These are phyloP conservation scores for Parascotia fuliginaria DNA, from an alignment of 2,888 invertebrate genomes.

Conservation along the genomic window DNA sequence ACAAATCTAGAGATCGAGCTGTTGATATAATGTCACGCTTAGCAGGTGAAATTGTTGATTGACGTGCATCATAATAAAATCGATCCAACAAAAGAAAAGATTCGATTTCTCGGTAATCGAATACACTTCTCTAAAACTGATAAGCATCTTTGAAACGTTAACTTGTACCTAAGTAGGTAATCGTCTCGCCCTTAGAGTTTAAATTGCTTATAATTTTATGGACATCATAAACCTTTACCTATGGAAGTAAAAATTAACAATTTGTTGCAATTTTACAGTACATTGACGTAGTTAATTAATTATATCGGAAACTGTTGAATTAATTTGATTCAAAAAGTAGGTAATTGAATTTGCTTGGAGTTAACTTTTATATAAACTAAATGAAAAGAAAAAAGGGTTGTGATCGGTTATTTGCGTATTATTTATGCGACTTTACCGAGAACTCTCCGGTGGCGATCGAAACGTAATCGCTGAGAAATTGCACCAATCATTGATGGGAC, in stretches of 20 bases:
- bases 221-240: not conserved
- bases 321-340: conserved; percentile 29
- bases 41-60: no score
- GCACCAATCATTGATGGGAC: conserved; percentile 43
- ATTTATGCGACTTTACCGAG: conserved; percentile 63
- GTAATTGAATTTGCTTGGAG: conserved; percentile 50
- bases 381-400: conserved; percentile 26
- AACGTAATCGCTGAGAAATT: conserved; percentile 60
- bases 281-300: conserved; percentile 26
- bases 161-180: not conserved
- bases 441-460: conserved; percentile 54
- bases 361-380: conserved; percentile 30
- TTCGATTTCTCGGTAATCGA: no score
- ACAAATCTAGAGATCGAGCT: no score
- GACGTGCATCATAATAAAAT: not conserved
- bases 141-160: not conserved
- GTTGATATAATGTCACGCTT: no score
- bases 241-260: not conserved
- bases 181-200: not conserved
- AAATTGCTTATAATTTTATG: not conserved
- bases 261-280: conserved; percentile 21
- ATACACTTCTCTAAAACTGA: not conserved
- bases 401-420: conserved; percentile 52
- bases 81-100: no score
- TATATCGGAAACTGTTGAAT: conserved; percentile 21